Evolutionary conservation across 2,113 vertebrate genomes (phyloP).

Genomic region (Siniperca chuatsi): DNA sequence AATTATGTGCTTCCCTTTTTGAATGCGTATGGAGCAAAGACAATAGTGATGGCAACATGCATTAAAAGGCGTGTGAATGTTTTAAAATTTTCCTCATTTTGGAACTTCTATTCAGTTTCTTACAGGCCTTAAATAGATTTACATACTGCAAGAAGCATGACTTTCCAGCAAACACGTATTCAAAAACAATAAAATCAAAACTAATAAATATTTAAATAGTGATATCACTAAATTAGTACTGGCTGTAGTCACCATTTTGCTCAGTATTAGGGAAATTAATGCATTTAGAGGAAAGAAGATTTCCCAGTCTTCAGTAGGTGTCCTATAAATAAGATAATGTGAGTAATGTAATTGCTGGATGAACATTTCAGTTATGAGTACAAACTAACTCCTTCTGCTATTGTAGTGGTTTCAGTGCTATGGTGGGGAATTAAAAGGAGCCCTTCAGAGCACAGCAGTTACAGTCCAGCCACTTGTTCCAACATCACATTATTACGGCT

Average conservation of each 20-base stretch:
- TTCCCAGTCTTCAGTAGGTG: conserved; percentile 37
- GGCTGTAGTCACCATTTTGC: neutral
- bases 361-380: conserved; percentile 4
- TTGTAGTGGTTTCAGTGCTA: conserved; percentile 69
- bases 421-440: neutral
- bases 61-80: conserved; percentile 31
- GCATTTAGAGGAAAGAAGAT: neutral
- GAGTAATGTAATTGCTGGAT: conserved; percentile 6
- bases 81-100: conserved; percentile 16
- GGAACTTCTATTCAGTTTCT: neutral
- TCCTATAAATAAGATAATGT: conserved; percentile 36
- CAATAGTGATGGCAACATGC: conserved; percentile 28
- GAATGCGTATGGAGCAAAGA: conserved; percentile 40
- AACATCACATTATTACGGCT: conserved; percentile 32
- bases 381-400: conserved; percentile 20
- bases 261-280: conserved; percentile 31
- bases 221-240: conserved; percentile 30
- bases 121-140: conserved; percentile 52
- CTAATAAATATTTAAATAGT: conserved; percentile 82
- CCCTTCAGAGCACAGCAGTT: conserved; percentile 13
- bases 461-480: neutral
- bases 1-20: conserved; percentile 66
- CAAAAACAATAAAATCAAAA: conserved; percentile 52
- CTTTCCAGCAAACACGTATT: conserved; percentile 28
- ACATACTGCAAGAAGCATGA: conserved; percentile 47